phyloP scores from a whole-genome alignment of 2,888 invertebrate genomes.

The Helicoverpa assulta region DNA sequence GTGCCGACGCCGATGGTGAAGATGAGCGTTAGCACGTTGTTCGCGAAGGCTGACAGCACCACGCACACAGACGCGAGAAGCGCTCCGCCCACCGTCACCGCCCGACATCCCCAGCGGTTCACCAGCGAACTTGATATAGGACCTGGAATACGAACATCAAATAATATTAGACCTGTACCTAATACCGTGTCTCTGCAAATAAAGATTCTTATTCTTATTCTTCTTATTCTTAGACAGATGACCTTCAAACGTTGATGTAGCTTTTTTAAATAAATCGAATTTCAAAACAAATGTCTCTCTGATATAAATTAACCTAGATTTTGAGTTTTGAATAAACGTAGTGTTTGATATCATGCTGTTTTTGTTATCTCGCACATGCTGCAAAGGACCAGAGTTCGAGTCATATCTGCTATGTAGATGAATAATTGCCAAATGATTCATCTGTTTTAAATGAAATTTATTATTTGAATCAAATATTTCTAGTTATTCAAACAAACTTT shows the following conservation, averaged over 20 bases:
- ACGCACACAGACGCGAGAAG: slow-evolving; percentile 94
- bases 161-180: background rate
- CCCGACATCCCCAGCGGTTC: slow-evolving; percentile 97
- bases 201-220: too few species aligned
- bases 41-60: slow-evolving; percentile 94
- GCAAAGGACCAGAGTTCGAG: slow-evolving; percentile 33
- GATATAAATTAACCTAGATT: slow-evolving; percentile 4
- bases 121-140: slow-evolving; percentile 98
- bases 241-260: background rate
- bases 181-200: too few species aligned
- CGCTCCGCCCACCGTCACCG: slow-evolving; percentile 97
- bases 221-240: too few species aligned
- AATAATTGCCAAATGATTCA: slow-evolving; percentile 38
- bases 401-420: slow-evolving; percentile 31
- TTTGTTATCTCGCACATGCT: slow-evolving; percentile 43
- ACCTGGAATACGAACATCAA: slow-evolving; percentile 91
- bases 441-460: slow-evolving; percentile 11
- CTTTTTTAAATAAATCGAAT: background rate
- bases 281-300: background rate
- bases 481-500: background rate
- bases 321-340: slow-evolving; percentile 15
- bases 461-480: slow-evolving; percentile 7
- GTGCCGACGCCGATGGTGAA: slow-evolving; percentile 98
- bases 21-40: slow-evolving; percentile 95
- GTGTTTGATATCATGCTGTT: slow-evolving; percentile 33